Conservation (phyloP, 2,113 vertebrate genomes). For the Zapus hudsonius region DNA sequence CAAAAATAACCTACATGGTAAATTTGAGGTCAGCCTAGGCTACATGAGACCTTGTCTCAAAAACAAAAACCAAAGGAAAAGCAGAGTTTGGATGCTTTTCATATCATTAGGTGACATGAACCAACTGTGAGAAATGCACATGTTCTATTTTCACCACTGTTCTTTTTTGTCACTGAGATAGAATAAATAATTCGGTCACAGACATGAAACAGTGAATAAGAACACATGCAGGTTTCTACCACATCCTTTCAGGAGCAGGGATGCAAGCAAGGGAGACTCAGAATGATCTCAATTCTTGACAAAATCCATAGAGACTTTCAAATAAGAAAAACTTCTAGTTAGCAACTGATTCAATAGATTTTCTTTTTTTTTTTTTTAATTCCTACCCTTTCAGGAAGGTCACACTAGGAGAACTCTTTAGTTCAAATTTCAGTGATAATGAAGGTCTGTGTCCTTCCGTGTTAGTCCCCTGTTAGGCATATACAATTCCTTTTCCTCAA, state of each 20-base stretch:
- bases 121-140: neutral
- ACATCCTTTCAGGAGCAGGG: neutral
- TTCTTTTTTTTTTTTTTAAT: neutral
- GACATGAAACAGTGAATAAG: neutral
- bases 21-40: neutral
- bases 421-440: constrained; percentile 43
- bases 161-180: neutral
- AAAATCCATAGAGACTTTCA: constrained; percentile 46
- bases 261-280: neutral
- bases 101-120: neutral
- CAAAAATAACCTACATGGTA: no score
- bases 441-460: constrained; percentile 40
- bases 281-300: constrained; percentile 42
- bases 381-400: constrained; percentile 53
- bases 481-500: constrained; percentile 61
- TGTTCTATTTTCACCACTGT: neutral
- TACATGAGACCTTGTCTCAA: neutral
- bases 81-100: neutral
- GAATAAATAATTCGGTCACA: neutral
- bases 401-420: constrained; percentile 52
- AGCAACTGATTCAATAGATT: neutral
- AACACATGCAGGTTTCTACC: neutral
- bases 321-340: constrained; percentile 44
- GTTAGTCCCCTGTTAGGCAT: constrained; percentile 31
- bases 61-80: neutral